Percentiles rank a stretch among this genome's conserved stretches.
phyloP scores from a whole-genome alignment of 1,140 invertebrate genomes.

The Fopius arisanus region DNA sequence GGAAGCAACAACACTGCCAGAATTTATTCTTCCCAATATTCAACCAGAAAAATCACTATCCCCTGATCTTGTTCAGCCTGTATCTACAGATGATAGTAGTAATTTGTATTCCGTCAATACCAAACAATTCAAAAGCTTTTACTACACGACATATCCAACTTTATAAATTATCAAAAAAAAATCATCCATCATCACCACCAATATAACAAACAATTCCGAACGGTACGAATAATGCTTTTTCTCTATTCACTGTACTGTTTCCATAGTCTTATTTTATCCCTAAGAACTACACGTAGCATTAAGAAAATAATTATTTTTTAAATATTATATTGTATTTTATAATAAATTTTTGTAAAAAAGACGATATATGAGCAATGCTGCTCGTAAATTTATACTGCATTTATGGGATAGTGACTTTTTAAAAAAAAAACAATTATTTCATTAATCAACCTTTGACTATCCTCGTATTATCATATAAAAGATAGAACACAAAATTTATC shows the following conservation, averaged over 20 bases:
- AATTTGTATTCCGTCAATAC: not conserved
- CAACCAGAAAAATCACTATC: not conserved
- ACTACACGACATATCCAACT: not conserved
- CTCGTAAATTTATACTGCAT: no score
- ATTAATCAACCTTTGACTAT: no score
- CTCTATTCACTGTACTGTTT: no score
- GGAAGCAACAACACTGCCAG: not conserved
- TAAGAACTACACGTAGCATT: not conserved
- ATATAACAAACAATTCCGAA: not conserved
- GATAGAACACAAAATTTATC: no score
- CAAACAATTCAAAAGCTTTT: not conserved
- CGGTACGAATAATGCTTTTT: no score
- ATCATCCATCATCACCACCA: not conserved
- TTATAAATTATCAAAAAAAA: not conserved
- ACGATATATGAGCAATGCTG: no score
- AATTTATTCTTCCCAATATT: not conserved
- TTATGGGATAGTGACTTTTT: no score
- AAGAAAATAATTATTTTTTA: not conserved
- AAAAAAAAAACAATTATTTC: no score
- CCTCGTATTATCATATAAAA: no score
- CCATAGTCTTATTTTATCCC: not conserved
- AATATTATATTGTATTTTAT: slow-evolving; percentile 5
- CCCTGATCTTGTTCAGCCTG: not conserved
- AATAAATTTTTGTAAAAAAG: slow-evolving; percentile 12
- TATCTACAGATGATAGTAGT: not conserved